phyloP scores from a whole-genome alignment of 2,113 vertebrate species.

The Dipodomys ordii region DNA sequence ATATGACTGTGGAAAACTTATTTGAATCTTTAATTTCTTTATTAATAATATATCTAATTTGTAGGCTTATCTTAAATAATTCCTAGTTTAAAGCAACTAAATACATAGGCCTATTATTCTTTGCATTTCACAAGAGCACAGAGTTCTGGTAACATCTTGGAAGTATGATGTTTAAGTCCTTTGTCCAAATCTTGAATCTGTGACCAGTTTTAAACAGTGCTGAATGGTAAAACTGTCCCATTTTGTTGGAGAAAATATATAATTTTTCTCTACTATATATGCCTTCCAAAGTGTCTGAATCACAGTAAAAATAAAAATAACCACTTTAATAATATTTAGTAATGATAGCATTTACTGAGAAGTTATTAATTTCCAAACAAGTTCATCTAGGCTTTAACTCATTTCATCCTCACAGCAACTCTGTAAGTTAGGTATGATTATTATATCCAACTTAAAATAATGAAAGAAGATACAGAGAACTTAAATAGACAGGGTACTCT shows the following conservation, averaged over 20 bases:
- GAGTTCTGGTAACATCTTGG: not conserved
- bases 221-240: conserved; percentile 17
- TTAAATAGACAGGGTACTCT: conserved; percentile 12
- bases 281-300: not conserved
- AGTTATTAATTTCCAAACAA: not conserved
- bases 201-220: conserved; percentile 34
- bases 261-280: conserved; percentile 16
- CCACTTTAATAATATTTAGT: not conserved
- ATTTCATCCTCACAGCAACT: conserved; percentile 37
- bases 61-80: not conserved
- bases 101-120: not conserved
- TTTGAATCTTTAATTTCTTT: conserved; percentile 29
- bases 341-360: conserved; percentile 31
- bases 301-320: conserved; percentile 38
- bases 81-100: not conserved
- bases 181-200: conserved; percentile 29
- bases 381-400: conserved; percentile 23
- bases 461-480: not conserved
- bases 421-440: not conserved
- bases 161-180: not conserved
- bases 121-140: conserved; percentile 1
- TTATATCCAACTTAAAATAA: conserved; percentile 40
- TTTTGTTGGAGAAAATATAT: conserved; percentile 2
- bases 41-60: conserved; percentile 38
- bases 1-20: not conserved